These are phyloP conservation scores for Drosophila atroscutellata DNA, from an alignment of 2,888 invertebrate species.

Conservation along the genomic window DNA sequence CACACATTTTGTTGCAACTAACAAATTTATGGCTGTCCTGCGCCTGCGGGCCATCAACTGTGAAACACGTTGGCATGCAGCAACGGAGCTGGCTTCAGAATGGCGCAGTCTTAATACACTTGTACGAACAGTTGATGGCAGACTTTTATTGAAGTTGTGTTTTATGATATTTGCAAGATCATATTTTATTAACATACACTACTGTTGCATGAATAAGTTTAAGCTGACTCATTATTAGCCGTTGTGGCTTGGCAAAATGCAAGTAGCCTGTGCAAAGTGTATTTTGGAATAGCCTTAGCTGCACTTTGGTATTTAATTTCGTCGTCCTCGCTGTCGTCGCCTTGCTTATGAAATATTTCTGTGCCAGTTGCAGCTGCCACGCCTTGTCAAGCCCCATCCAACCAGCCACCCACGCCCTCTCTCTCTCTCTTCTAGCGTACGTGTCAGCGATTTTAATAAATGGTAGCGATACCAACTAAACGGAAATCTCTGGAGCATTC, in stretches of 20 bases:
- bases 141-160: background rate
- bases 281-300: slow-evolving; percentile 21
- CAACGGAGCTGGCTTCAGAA: background rate
- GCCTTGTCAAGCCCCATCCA: slow-evolving; percentile 4
- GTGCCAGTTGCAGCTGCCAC: slow-evolving; percentile 36
- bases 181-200: background rate
- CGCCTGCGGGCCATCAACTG: slow-evolving; percentile 33
- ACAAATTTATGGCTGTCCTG: slow-evolving; percentile 48
- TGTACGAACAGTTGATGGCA: background rate
- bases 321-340: slow-evolving; percentile 25
- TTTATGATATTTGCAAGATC: background rate
- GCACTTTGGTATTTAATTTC: slow-evolving; percentile 74
- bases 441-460: slow-evolving; percentile 58
- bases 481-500: slow-evolving; percentile 55
- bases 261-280: slow-evolving; percentile 3
- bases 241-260: background rate
- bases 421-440: slow-evolving; percentile 2
- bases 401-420: no score
- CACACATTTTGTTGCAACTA: slow-evolving; percentile 6
- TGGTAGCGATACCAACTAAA: slow-evolving; percentile 34
- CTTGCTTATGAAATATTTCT: slow-evolving; percentile 65
- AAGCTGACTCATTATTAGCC: background rate
- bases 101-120: slow-evolving; percentile 20
- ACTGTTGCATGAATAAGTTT: background rate
- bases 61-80: background rate